A percentile compares a stretch with the other conserved stretches of the same genome.
phyloP scores from a whole-genome alignment of 92 coral and sea anemone genomes.

The Palythoa heliodiscus region DNA sequence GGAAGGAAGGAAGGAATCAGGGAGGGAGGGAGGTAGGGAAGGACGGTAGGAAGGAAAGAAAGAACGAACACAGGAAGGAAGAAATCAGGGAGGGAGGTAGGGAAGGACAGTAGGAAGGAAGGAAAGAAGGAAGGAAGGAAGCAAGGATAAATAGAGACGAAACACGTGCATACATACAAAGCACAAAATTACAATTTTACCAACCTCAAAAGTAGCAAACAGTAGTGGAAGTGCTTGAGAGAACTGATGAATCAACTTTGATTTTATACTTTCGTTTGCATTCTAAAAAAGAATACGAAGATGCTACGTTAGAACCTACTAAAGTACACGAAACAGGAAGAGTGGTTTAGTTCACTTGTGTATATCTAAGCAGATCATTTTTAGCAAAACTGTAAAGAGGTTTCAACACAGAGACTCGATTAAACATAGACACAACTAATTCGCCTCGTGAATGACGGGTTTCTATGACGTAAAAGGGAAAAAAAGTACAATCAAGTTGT shows the following conservation, averaged over 20 bases:
- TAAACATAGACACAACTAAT: too few species aligned
- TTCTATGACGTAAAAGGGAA: too few species aligned
- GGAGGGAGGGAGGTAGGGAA: neutral
- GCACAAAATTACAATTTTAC: neutral
- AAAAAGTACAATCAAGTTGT: too few species aligned
- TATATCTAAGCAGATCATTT: too few species aligned
- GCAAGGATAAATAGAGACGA: neutral
- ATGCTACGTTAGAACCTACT: neutral
- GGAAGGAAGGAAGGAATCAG: neutral
- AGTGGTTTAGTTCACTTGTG: too few species aligned
- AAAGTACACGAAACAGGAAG: too few species aligned
- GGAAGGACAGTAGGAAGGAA: neutral
- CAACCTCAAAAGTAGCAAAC: slow-evolving; percentile 67
- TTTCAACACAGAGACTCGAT: too few species aligned
- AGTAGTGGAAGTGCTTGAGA: slow-evolving; percentile 84
- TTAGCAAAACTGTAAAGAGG: too few species aligned
- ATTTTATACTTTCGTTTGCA: slow-evolving; percentile 76
- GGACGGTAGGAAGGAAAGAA: neutral
- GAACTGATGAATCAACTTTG: slow-evolving; percentile 74
- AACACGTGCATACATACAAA: neutral
- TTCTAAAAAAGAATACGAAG: slow-evolving; percentile 46
- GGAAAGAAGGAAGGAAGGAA: neutral
- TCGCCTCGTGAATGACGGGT: too few species aligned
- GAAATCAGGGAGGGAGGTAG: neutral
- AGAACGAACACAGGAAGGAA: neutral